Conservation (phyloP, 2,113 vertebrate genomes). For the Ahaetulla prasina region DNA sequence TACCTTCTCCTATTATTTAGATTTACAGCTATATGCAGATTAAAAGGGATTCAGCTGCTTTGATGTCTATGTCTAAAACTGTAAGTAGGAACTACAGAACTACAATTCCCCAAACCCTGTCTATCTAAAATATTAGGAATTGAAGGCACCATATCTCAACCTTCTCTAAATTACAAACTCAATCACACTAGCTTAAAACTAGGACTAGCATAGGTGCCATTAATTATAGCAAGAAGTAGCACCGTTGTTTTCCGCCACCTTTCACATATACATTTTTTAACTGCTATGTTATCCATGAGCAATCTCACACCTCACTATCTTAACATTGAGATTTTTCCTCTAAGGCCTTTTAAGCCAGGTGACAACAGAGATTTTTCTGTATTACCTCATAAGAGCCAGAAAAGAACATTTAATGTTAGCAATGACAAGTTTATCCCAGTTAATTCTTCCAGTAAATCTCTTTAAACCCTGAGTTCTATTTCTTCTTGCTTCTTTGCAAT, state of each 20-base stretch:
- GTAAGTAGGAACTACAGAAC: background rate
- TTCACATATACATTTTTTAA: background rate
- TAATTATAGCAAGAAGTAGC: background rate
- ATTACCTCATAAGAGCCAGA: background rate
- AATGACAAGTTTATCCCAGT: background rate
- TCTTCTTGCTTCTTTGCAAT: background rate
- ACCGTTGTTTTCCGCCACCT: background rate
- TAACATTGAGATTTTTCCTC: background rate
- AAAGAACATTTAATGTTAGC: background rate
- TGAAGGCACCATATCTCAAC: background rate
- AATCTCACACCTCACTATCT: background rate
- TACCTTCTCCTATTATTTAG: background rate
- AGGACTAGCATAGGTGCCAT: background rate
- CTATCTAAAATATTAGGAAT: background rate
- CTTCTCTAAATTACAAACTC: background rate
- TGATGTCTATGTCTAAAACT: background rate
- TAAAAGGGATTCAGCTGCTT: background rate
- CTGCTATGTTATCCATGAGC: background rate
- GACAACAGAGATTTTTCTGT: background rate
- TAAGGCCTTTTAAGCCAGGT: background rate
- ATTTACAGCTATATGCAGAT: background rate
- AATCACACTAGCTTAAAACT: background rate
- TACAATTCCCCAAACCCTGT: background rate
- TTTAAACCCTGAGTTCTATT: conserved; percentile 1
- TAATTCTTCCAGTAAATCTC: background rate